Conservation (phyloP, 2,888 invertebrate genomes). For the Chalcosyrphus nemorum region DNA sequence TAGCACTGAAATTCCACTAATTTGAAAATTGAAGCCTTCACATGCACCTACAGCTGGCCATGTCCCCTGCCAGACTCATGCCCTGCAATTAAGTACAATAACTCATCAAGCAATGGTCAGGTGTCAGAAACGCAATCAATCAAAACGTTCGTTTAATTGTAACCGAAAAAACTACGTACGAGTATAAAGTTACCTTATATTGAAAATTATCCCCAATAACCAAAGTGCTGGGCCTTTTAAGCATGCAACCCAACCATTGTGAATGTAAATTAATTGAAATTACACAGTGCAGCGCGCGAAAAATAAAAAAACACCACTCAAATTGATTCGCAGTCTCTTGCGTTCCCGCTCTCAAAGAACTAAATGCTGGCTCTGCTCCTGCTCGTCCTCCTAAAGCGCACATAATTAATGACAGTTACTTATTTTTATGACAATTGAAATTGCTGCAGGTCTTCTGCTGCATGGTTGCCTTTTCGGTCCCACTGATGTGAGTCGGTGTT, state of each 20-base stretch:
- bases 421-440: slow-evolving; percentile 71
- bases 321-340: slow-evolving; percentile 69
- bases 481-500: neutral
- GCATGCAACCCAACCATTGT: slow-evolving; percentile 16
- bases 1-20: no score
- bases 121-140: slow-evolving; percentile 62
- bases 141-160: slow-evolving; percentile 35
- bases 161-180: slow-evolving; percentile 32
- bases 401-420: slow-evolving; percentile 64
- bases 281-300: slow-evolving; percentile 11
- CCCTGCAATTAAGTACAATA: slow-evolving; percentile 41
- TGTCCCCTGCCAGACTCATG: neutral
- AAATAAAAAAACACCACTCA: slow-evolving; percentile 12
- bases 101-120: slow-evolving; percentile 56
- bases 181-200: slow-evolving; percentile 21
- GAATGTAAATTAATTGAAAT: slow-evolving; percentile 68
- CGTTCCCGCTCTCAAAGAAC: neutral
- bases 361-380: neutral
- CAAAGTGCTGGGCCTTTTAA: slow-evolving; percentile 7
- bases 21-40: neutral
- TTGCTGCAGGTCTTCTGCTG: slow-evolving; percentile 55
- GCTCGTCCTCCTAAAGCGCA: slow-evolving; percentile 36
- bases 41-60: neutral
- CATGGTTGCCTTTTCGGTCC: slow-evolving; percentile 20
- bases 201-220: slow-evolving; percentile 52